Evolutionary conservation across 2,113 vertebrate species (phyloP).

Genomic region (Melanostigma gelatinosum): DNA sequence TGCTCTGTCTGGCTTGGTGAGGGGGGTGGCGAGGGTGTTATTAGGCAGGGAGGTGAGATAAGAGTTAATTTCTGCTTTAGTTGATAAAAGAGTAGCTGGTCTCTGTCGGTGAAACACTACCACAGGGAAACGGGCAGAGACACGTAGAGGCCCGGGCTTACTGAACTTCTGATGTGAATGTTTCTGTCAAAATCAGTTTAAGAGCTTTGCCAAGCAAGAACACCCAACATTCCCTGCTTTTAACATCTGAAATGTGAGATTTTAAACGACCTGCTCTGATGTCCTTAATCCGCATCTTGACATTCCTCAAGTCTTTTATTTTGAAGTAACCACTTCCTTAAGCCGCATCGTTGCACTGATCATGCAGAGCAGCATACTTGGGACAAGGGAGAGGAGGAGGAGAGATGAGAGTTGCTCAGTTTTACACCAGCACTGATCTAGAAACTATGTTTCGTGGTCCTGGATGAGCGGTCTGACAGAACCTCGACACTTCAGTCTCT

Average conservation of each 20-base stretch:
- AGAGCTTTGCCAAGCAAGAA: neutral
- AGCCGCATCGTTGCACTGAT: neutral
- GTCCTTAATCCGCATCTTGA: too few species aligned
- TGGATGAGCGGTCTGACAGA: neutral
- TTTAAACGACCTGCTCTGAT: neutral
- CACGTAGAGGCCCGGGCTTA: neutral
- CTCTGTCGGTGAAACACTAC: slow-evolving; percentile 43
- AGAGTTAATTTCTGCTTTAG: slow-evolving; percentile 54
- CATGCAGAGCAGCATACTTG: neutral
- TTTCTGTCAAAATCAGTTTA: neutral
- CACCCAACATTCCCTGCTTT: neutral
- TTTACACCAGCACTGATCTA: neutral
- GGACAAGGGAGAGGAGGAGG: neutral
- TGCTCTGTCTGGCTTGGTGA: slow-evolving; percentile 49
- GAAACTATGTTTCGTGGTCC: neutral
- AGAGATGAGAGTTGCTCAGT: neutral
- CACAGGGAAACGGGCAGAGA: slow-evolving; percentile 36
- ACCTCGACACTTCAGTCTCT: neutral
- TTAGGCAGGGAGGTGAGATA: slow-evolving; percentile 68
- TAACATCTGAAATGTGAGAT: neutral
- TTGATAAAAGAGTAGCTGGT: slow-evolving; percentile 64
- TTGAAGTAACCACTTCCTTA: neutral
- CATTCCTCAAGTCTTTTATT: neutral
- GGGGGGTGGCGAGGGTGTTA: slow-evolving; percentile 36
- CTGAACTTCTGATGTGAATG: neutral